Conservation (phyloP, 2,888 invertebrate species). For the Lepidocyrtoides sp. region DNA sequence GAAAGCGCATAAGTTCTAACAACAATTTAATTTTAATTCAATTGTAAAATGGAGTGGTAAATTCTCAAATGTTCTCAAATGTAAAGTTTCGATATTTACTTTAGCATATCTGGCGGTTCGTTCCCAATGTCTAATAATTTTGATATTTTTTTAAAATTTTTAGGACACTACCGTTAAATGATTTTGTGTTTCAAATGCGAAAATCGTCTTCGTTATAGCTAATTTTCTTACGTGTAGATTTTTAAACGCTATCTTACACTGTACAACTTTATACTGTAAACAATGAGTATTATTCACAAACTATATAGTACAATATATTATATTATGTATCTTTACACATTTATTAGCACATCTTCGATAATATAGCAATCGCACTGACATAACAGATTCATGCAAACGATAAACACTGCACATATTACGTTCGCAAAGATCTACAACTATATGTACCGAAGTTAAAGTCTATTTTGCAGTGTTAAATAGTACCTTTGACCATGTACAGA, state of each 20-base stretch:
- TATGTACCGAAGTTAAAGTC: neutral
- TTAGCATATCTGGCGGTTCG: too few species aligned
- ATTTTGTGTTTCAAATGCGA: slow-evolving; percentile 66
- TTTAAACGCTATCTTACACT: neutral
- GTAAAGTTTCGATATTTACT: neutral
- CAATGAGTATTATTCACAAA: slow-evolving; percentile 71
- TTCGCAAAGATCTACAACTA: neutral
- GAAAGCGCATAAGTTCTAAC: neutral
- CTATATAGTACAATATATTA: slow-evolving; percentile 26
- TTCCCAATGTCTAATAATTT: slow-evolving; percentile 31
- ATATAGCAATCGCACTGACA: neutral
- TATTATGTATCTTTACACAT: neutral
- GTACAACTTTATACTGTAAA: slow-evolving; percentile 3
- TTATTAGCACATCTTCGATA: slow-evolving; percentile 4
- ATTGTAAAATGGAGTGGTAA: neutral
- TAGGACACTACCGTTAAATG: slow-evolving; percentile 19
- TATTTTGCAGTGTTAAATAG: neutral
- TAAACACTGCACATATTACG: neutral
- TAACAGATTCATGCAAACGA: slow-evolving; percentile 22
- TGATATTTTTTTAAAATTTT: slow-evolving; percentile 36
- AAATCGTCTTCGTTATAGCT: slow-evolving; percentile 52
- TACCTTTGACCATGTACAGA: too few species aligned
- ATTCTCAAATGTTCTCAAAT: neutral
- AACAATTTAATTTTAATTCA: neutral
- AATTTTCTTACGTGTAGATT: neutral